Conservation (phyloP, 2,113 vertebrate genomes). For the Clarias magur region DNA sequence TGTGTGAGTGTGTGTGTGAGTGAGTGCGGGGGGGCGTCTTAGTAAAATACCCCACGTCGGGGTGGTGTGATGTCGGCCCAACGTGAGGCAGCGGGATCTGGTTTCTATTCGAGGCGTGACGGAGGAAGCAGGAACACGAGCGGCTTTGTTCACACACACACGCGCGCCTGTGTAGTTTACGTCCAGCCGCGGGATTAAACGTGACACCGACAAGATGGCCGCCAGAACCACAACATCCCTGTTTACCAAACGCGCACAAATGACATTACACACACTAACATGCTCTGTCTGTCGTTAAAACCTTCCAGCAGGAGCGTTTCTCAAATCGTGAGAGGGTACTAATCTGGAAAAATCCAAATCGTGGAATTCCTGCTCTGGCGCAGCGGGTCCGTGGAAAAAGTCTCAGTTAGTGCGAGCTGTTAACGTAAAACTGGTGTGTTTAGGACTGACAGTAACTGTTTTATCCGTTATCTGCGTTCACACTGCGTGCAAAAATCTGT, state of each 20-base stretch:
- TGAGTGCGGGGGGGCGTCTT: not conserved
- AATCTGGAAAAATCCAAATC: not conserved
- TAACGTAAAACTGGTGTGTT: not conserved
- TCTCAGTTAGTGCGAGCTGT: not conserved
- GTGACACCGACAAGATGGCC: not conserved
- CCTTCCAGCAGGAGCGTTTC: not conserved
- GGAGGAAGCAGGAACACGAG: not conserved
- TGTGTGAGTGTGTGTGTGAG: too few species aligned
- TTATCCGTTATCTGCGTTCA: too few species aligned
- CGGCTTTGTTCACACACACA: not conserved
- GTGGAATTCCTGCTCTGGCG: not conserved
- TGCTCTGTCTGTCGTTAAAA: not conserved
- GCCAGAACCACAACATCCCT: not conserved
- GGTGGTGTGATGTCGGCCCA: not conserved
- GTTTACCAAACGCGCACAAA: not conserved
- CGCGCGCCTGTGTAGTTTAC: conserved; percentile 1
- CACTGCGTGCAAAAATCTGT: too few species aligned
- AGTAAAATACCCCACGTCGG: not conserved
- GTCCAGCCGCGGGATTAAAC: not conserved
- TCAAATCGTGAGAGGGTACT: not conserved
- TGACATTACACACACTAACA: not conserved
- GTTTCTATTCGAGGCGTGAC: not conserved
- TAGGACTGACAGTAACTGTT: too few species aligned
- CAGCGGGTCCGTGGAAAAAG: not conserved
- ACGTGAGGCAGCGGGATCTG: not conserved